A percentile compares a stretch with the other conserved stretches of the same genome.
These are phyloP conservation scores for Augochlorella aurata DNA, from an alignment of 2,888 invertebrate genomes.

Conservation along the genomic window DNA sequence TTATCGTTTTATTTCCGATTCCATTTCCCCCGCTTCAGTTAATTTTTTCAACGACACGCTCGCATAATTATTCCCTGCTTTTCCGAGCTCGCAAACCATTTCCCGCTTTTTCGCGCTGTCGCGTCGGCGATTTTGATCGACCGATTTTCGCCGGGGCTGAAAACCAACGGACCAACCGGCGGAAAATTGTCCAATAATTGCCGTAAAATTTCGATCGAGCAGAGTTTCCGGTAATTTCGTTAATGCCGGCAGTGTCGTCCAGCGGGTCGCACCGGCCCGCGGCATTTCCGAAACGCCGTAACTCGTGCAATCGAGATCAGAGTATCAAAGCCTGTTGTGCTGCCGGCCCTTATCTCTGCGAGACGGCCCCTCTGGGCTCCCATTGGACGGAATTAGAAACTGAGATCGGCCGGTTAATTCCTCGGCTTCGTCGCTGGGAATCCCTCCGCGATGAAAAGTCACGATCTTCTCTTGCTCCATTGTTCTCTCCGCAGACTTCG, in stretches of 20 bases:
- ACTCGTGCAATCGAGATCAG: conserved; percentile 31
- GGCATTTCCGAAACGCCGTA: conserved; percentile 15
- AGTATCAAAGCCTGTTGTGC: background rate
- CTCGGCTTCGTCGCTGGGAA: background rate
- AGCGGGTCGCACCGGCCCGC: conserved; percentile 6
- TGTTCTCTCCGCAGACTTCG: background rate
- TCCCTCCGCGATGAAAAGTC: background rate
- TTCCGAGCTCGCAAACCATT: too few species aligned
- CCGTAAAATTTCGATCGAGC: background rate
- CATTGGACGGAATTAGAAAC: conserved; percentile 18
- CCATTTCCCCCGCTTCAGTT: too few species aligned
- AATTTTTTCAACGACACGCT: too few species aligned
- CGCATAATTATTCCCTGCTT: too few species aligned
- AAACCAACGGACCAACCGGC: background rate
- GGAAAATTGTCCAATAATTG: background rate
- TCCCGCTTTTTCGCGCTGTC: too few species aligned
- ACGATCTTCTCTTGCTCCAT: background rate
- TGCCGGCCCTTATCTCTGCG: background rate
- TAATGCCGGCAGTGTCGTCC: conserved; percentile 1
- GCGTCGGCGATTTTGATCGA: background rate
- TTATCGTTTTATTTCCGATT: too few species aligned
- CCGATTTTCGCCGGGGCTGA: background rate
- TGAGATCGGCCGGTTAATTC: conserved; percentile 27
- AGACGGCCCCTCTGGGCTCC: background rate
- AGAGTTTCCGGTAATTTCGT: background rate